Evolutionary conservation across 2,797 vertebrate genomes (phyloP).

Genomic region (Martes flavigula): DNA sequence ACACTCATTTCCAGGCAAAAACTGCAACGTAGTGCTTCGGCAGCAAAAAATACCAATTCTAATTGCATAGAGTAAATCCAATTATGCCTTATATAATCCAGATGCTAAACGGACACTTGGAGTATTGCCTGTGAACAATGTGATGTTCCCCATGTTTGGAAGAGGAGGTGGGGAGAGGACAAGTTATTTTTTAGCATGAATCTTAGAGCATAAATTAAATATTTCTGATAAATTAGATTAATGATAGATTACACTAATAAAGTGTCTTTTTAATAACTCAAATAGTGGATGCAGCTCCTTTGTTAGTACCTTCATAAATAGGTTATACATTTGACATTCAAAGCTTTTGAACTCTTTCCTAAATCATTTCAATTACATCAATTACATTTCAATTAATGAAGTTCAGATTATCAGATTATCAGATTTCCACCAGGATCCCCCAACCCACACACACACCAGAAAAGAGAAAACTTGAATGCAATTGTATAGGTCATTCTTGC

Average conservation of each 20-base stretch:
- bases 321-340: not conserved
- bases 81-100: conserved; percentile 77
- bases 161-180: not conserved
- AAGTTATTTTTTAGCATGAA: not conserved
- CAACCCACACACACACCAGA: not conserved
- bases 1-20: conserved; percentile 59
- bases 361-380: conserved; percentile 29
- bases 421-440: not conserved
- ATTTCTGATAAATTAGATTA: conserved; percentile 33
- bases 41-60: conserved; percentile 75
- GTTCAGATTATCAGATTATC: not conserved
- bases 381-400: not conserved
- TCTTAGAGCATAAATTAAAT: not conserved
- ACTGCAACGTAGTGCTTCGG: conserved; percentile 50
- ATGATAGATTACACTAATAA: not conserved
- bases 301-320: not conserved
- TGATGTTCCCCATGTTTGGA: not conserved
- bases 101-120: conserved; percentile 63
- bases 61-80: conserved; percentile 77
- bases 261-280: not conserved
- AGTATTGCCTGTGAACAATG: conserved; percentile 54
- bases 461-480: not conserved
- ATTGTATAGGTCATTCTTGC: not conserved
- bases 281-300: not conserved
- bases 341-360: not conserved